Percentiles rank a stretch among this genome's conserved stretches.
Conservation (phyloP, 2,113 vertebrate genomes). For the Aegypius monachus region DNA sequence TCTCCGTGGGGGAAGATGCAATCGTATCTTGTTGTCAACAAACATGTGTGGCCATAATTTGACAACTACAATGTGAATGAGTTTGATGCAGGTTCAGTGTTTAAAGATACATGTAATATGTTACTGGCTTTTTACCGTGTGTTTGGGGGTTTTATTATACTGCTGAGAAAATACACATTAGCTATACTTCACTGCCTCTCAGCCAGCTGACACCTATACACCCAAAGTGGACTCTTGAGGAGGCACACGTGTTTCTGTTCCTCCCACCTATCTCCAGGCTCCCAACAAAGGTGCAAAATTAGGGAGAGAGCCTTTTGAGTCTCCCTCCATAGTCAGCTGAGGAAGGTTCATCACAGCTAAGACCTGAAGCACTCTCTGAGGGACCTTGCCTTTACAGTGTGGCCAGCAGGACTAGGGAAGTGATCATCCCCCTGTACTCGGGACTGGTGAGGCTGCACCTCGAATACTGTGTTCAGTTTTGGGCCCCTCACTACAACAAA, state of each 20-base stretch:
- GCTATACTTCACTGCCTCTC: background rate
- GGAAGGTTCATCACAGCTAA: background rate
- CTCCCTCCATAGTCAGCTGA: background rate
- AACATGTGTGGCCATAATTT: background rate
- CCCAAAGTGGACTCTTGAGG: background rate
- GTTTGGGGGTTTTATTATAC: background rate
- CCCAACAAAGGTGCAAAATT: background rate
- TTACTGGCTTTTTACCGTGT: background rate
- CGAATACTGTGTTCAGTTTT: accelerated
- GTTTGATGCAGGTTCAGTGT: background rate
- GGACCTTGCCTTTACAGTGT: background rate
- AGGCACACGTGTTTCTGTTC: background rate
- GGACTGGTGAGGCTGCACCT: background rate
- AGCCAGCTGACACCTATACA: background rate
- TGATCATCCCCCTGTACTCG: accelerated
- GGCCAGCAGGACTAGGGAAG: background rate
- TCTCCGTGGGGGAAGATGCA: background rate
- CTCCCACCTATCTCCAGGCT: background rate
- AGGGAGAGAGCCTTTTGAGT: background rate
- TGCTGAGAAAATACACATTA: background rate
- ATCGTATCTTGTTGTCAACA: background rate
- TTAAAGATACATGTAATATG: background rate
- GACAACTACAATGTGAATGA: background rate
- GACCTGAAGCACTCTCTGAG: background rate
- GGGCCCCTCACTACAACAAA: background rate